Percentiles rank a stretch among this genome's conserved stretches.
Evolutionary conservation across 2,113 vertebrate genomes (phyloP).

Genomic region (Manacus vitellinus): DNA sequence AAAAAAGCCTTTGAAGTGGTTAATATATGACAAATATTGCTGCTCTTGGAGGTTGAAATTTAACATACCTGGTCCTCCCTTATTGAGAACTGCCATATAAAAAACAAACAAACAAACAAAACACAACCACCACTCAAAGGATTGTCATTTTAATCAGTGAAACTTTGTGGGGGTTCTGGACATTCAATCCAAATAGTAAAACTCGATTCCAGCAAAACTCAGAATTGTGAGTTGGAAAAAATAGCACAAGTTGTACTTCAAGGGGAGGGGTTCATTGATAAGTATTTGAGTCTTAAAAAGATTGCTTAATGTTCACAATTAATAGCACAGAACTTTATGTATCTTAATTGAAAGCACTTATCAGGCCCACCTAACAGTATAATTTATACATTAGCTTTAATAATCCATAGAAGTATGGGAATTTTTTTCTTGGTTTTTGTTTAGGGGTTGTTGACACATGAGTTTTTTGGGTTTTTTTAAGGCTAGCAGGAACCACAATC

Average conservation of each 20-base stretch:
- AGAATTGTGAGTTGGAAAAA: neutral
- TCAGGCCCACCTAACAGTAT: neutral
- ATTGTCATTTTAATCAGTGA: neutral
- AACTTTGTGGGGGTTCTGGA: neutral
- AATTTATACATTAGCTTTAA: neutral
- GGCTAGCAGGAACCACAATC: neutral
- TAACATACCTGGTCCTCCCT: neutral
- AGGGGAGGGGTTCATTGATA: neutral
- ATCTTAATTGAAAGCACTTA: neutral
- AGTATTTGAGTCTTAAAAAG: neutral
- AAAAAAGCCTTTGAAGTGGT: neutral
- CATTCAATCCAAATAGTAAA: neutral
- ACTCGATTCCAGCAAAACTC: neutral
- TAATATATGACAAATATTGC: neutral
- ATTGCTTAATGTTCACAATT: neutral
- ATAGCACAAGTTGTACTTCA: neutral
- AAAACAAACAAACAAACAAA: neutral
- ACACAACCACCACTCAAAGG: neutral
- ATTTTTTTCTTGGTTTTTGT: neutral
- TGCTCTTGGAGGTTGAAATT: neutral
- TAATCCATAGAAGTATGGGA: neutral
- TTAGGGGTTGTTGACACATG: too few relatives aligned
- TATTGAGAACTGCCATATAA: neutral
- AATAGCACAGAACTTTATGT: neutral
- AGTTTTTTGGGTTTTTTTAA: accelerated